Evolutionary conservation across 1,140 invertebrate genomes (phyloP).

Genomic region (Drosophila miranda): DNA sequence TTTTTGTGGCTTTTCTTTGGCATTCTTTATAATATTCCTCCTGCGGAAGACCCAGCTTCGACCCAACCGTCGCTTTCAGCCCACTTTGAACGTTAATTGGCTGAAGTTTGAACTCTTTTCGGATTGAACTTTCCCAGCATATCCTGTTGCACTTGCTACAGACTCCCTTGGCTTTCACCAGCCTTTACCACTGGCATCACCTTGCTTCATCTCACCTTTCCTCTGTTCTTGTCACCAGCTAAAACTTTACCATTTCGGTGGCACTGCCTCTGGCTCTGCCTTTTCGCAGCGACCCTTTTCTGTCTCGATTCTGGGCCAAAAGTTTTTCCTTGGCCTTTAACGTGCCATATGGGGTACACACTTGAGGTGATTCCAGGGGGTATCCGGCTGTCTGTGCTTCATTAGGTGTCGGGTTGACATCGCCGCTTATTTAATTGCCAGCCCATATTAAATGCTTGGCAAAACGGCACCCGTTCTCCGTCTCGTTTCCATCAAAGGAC

Average conservation of each 20-base stretch:
- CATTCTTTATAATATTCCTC: not conserved
- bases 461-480: too few relatives aligned
- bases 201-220: too few relatives aligned
- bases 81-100: not conserved
- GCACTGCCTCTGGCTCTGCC: not conserved
- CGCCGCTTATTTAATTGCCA: slow-evolving; percentile 49
- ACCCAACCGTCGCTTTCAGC: not conserved
- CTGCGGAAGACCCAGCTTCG: not conserved
- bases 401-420: slow-evolving; percentile 40
- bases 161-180: too few relatives aligned
- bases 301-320: not conserved
- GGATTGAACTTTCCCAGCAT: not conserved
- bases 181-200: too few relatives aligned
- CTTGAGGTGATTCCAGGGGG: too few relatives aligned
- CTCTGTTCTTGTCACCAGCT: not conserved
- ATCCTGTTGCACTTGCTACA: too few relatives aligned
- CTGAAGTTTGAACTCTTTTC: not conserved
- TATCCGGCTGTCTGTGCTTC: not conserved
- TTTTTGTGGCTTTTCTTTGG: too few relatives aligned
- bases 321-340: not conserved
- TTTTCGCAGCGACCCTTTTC: not conserved
- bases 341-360: not conserved
- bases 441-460: slow-evolving; percentile 36
- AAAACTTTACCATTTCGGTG: not conserved
- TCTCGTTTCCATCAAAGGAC: not conserved